Conservation (phyloP, 1,140 invertebrate genomes). For the Drosophila busckii region DNA sequence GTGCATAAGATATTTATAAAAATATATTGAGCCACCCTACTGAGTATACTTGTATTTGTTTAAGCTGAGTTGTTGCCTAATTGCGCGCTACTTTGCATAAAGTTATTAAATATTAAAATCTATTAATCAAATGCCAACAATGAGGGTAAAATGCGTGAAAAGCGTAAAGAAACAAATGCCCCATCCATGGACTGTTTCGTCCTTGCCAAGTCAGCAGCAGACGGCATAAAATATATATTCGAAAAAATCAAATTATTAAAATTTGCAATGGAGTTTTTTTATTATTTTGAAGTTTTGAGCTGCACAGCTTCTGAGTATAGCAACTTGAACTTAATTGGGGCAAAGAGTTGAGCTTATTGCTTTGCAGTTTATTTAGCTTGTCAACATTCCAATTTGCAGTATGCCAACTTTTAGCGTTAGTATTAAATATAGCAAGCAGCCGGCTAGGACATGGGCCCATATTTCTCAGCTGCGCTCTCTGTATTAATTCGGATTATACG, state of each 20-base stretch:
- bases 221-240: too few species aligned
- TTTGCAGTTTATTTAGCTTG: too few species aligned
- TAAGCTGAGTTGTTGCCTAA: slow-evolving; percentile 1
- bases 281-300: too few species aligned
- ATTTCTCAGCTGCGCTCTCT: slow-evolving; percentile 52
- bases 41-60: neutral
- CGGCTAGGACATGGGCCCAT: neutral
- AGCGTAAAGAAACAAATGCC: too few species aligned
- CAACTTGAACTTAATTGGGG: too few species aligned
- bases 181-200: too few species aligned
- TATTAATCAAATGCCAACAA: slow-evolving; percentile 45
- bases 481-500: slow-evolving; percentile 77
- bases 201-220: too few species aligned
- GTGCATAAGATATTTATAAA: neutral
- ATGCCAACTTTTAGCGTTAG: slow-evolving; percentile 30
- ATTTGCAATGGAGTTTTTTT: too few species aligned
- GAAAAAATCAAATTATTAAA: too few species aligned
- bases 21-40: neutral
- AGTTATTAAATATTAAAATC: slow-evolving; percentile 50
- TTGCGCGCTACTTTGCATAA: slow-evolving; percentile 4
- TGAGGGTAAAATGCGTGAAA: neutral
- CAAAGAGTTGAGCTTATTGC: too few species aligned
- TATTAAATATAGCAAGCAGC: slow-evolving; percentile 32
- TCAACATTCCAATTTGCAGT: too few species aligned
- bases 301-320: too few species aligned